A percentile compares a stretch with the other conserved stretches of the same genome.
Conservation (phyloP, 2,888 invertebrate species). For the Helicoverpa assulta region DNA sequence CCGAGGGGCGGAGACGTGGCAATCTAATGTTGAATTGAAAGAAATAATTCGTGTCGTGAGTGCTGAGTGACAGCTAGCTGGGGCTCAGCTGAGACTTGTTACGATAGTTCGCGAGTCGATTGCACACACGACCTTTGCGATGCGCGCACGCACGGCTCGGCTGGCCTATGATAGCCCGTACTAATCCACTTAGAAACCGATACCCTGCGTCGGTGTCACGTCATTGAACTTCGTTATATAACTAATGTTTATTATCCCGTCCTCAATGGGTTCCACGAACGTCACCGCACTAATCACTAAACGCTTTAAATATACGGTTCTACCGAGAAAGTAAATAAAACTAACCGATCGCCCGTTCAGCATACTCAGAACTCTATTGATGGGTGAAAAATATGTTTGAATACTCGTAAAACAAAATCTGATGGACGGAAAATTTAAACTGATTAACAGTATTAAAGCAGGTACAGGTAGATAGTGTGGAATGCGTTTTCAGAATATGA, state of each 20-base stretch:
- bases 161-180: slow-evolving; percentile 78
- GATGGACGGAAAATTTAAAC: slow-evolving; percentile 63
- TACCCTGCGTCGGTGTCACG: slow-evolving; percentile 65
- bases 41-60: slow-evolving; percentile 63
- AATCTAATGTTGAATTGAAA: slow-evolving; percentile 56
- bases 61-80: slow-evolving; percentile 69
- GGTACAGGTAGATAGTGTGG: slow-evolving; percentile 32
- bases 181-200: slow-evolving; percentile 78
- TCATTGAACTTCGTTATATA: slow-evolving; percentile 68
- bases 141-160: slow-evolving; percentile 70
- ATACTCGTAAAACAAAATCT: slow-evolving; percentile 59
- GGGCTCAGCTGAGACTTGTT: slow-evolving; percentile 50
- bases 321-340: slow-evolving; percentile 61
- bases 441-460: slow-evolving; percentile 62
- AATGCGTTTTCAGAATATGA: slow-evolving; percentile 42
- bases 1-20: slow-evolving; percentile 37
- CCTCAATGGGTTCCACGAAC: slow-evolving; percentile 56
- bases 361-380: slow-evolving; percentile 62
- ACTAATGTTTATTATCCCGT: slow-evolving; percentile 52
- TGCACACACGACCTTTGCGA: slow-evolving; percentile 76
- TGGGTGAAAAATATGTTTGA: slow-evolving; percentile 64
- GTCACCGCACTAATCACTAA: slow-evolving; percentile 34
- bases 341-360: slow-evolving; percentile 50
- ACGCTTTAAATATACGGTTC: slow-evolving; percentile 44
- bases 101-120: slow-evolving; percentile 68